Conservation (phyloP, 2,888 invertebrate genomes). For the Cosmia pyralina region DNA sequence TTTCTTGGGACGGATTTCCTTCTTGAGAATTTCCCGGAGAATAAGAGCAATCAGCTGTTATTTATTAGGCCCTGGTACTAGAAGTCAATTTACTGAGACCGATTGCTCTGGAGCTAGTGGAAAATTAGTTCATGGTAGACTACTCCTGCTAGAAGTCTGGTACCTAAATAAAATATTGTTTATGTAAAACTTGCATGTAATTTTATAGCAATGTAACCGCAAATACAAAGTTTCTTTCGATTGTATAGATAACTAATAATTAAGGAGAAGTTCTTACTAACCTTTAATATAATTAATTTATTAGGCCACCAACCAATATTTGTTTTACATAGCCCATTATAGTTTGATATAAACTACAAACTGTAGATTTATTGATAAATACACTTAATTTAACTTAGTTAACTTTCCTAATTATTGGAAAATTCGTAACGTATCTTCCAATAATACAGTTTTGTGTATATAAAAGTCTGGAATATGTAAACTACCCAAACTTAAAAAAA, state of each 20-base stretch:
- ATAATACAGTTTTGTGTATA: too few relatives aligned
- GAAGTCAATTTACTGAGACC: constrained; percentile 15
- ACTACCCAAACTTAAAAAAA: neutral
- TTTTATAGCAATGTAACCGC: neutral
- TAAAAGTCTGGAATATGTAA: neutral
- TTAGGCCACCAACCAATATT: neutral
- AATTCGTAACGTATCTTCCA: neutral
- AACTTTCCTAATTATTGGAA: neutral
- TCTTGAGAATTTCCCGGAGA: neutral
- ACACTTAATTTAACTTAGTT: neutral
- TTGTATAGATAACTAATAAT: neutral
- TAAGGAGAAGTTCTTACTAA: neutral
- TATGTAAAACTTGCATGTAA: neutral
- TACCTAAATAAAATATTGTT: neutral
- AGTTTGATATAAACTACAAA: constrained; percentile 1
- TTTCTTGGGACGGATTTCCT: neutral
- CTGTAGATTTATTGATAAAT: neutral
- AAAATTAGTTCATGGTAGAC: constrained; percentile 1
- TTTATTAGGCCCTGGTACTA: constrained; percentile 24
- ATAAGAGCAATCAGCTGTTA: neutral
- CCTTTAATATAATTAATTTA: neutral
- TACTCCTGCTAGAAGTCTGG: too few relatives aligned
- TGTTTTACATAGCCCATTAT: neutral
- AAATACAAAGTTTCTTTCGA: neutral
- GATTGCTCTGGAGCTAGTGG: constrained; percentile 3